These are phyloP conservation scores for Philypnodon macrostomus DNA, from an alignment of 2,797 vertebrate genomes.

Conservation along the genomic window DNA sequence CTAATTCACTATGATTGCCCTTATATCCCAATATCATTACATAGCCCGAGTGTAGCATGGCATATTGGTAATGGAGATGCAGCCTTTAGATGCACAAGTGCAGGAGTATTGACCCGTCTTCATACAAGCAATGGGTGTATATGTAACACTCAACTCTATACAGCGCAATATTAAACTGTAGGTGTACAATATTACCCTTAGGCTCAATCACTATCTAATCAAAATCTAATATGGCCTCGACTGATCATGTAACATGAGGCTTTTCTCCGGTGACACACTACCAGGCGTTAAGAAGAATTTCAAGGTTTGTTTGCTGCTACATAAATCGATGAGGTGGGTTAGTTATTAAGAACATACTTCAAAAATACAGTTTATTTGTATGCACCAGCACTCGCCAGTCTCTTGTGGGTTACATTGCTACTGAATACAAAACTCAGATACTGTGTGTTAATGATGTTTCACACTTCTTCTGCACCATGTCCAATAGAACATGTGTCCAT, in stretches of 20 bases:
- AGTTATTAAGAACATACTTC: conserved; percentile 6
- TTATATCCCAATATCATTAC: no score
- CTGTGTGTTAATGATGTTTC: no score
- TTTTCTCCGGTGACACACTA: conserved; percentile 2
- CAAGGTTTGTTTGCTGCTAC: not conserved
- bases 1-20: not conserved
- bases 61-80: no score
- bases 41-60: no score
- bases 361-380: not conserved
- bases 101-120: not conserved
- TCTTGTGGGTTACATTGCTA: not conserved
- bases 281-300: not conserved
- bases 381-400: not conserved
- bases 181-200: not conserved
- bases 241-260: conserved; percentile 8
- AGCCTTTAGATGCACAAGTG: no score
- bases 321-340: not conserved
- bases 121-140: no score
- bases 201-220: not conserved
- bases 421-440: not conserved
- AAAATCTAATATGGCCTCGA: not conserved
- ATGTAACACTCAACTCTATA: not conserved
- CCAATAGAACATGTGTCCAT: no score
- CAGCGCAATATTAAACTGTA: not conserved
- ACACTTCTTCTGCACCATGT: no score